Evolutionary conservation across 1,140 invertebrate genomes (phyloP), one percentile per base, ranked within the genome.

Genomic region (Gonioctena quinquepunctata): DNA sequence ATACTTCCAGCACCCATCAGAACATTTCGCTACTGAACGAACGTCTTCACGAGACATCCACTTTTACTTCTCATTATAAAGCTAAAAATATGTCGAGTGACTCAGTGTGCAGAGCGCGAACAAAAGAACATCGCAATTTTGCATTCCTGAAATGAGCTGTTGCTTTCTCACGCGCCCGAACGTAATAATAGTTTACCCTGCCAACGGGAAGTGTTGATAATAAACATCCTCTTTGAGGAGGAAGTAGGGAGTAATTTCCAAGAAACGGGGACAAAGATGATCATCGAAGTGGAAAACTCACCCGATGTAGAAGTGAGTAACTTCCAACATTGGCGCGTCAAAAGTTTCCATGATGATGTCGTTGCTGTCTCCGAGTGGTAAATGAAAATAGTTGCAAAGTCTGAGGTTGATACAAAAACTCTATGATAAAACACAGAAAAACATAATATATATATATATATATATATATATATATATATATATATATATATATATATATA

Each of bases 51-150:
- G 13, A 27, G 22, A 60, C 22, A 18, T 11, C 18, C 25, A 19
- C 18, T 54, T 60, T 25, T 13, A 60, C 25, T 60, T 23, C 57
- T 27, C n/a, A 27, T 27, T 26, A 16, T 2, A 19, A 54, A 8
- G n/a, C 52, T 54, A 23, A 54, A 54, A 54, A 54, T 54, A 54
- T 16, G 52, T 23, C 52, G 19, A 54, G 13, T 54, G 52, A 54
- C 52, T 54, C 52, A 54, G 3, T 54, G 52, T 23, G 13, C 18
- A 54, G 8, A 18, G 7, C 52, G n/a, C 18, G 52, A 54, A 54
- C 22, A 54, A 54, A 54, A 54, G 22, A 23, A 54, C 52, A 54
- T 18, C 52, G 52, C 18, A 19, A 23, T 54, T 8, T 54, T 18
- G 18, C 52, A 54, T 54, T 54, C 52, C 52, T 54, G 22, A 54